Conservation (phyloP, 1,140 invertebrate genomes). For the Rhyzopertha dominica region DNA sequence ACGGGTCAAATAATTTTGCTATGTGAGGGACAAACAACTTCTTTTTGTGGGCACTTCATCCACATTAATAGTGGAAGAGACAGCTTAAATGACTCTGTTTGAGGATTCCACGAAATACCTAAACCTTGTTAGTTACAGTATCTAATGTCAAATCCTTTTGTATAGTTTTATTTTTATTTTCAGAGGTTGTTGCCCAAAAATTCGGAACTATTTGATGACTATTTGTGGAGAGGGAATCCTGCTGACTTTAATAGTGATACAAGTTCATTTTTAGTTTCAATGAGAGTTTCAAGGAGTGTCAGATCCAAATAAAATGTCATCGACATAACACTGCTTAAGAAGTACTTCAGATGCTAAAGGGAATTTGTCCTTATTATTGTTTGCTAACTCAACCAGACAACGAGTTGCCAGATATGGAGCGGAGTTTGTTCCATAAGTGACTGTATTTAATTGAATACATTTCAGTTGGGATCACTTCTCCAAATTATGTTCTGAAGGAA, state of each 20-base stretch:
- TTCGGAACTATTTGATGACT: constrained; percentile 25
- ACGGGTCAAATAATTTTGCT: constrained; percentile 42
- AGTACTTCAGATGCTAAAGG: constrained; percentile 16
- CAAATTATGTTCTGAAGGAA: no score
- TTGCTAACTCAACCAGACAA: constrained; percentile 23
- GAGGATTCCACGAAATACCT: constrained; percentile 9
- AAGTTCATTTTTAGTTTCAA: constrained; percentile 19
- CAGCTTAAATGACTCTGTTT: constrained; percentile 2
- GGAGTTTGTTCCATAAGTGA: constrained; percentile 14
- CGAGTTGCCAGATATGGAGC: constrained; percentile 12
- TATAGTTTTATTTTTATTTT: constrained; percentile 2
- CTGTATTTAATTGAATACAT: no score
- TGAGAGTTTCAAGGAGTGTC: constrained; percentile 20
- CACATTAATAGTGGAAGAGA: constrained; percentile 2
- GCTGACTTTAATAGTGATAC: constrained; percentile 9
- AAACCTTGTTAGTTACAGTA: constrained; percentile 10
- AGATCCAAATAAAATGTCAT: constrained; percentile 42
- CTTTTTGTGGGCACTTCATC: constrained; percentile 29
- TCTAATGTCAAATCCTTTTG: constrained; percentile 5
- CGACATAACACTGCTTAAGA: constrained; percentile 35
- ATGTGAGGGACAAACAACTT: constrained; percentile 30
- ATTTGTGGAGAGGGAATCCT: constrained; percentile 31
- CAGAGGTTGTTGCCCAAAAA: constrained; percentile 12
- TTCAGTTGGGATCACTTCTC: neutral
- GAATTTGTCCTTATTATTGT: constrained; percentile 17